Evolutionary conservation across 2,113 vertebrate species (phyloP).

Genomic region (Rissa tridactyla): DNA sequence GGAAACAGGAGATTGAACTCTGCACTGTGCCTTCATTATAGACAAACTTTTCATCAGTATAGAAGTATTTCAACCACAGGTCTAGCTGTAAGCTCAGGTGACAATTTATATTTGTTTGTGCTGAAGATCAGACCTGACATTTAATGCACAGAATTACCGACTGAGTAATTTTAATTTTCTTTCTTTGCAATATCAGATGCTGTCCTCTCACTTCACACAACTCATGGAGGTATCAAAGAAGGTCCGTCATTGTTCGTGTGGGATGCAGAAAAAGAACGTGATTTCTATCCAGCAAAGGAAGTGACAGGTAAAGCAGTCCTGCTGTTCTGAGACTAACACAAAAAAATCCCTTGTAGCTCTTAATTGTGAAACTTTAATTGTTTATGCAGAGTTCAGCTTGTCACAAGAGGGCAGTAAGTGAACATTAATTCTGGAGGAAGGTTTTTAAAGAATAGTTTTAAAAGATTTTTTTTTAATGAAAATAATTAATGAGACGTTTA

Average conservation of each 20-base stretch:
- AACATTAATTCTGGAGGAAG: neutral
- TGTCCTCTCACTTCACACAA: neutral
- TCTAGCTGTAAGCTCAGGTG: neutral
- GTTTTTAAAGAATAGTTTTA: neutral
- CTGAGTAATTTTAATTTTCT: neutral
- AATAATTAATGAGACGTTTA: neutral
- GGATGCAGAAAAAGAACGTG: neutral
- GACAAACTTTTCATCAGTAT: neutral
- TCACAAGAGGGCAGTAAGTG: conserved; percentile 64
- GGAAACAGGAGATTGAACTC: neutral
- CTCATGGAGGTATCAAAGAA: neutral
- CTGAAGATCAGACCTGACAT: neutral
- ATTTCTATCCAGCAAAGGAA: neutral
- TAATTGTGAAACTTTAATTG: neutral
- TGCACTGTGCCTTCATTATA: neutral
- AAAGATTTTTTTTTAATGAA: neutral
- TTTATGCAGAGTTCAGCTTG: neutral
- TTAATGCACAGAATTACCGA: neutral
- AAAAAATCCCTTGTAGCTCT: neutral
- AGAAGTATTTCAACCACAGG: neutral
- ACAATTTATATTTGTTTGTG: neutral
- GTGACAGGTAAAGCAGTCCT: neutral
- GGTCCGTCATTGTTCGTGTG: accelerated
- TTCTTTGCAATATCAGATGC: neutral
- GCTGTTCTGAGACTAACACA: neutral